A percentile compares a stretch with the other conserved stretches of the same genome.
Conservation (phyloP, 2,113 vertebrate species). For the Rhinoderma darwinii region DNA sequence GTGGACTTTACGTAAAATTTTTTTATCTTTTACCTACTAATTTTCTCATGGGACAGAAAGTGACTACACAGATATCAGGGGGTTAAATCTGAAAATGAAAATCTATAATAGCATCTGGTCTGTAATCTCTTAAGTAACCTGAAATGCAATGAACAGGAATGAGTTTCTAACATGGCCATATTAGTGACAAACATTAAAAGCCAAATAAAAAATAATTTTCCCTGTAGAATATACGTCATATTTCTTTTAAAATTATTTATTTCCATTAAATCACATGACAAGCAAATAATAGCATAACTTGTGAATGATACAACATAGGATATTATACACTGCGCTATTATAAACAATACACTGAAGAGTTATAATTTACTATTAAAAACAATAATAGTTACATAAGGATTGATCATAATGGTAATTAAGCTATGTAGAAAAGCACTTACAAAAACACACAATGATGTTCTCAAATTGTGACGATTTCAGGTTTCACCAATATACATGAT, state of each 20-base stretch:
- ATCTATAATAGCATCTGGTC: too few relatives aligned
- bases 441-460: neutral
- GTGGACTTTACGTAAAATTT: too few relatives aligned
- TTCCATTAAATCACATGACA: too few relatives aligned
- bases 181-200: neutral
- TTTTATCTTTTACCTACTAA: too few relatives aligned
- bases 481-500: neutral
- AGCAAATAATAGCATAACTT: too few relatives aligned
- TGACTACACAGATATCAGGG: too few relatives aligned
- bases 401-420: neutral
- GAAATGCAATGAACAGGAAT: neutral
- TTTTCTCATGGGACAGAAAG: too few relatives aligned
- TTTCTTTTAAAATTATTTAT: too few relatives aligned
- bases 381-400: neutral
- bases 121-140: too few relatives aligned
- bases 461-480: neutral
- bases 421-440: neutral
- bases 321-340: neutral
- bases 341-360: neutral
- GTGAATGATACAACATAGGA: neutral
- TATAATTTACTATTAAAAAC: neutral
- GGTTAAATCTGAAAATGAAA: too few relatives aligned
- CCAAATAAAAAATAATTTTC: neutral
- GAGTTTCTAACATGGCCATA: neutral
- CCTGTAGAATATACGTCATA: too few relatives aligned